Conservation (phyloP, 2,888 invertebrate species). For the Cyclophora albipunctata region DNA sequence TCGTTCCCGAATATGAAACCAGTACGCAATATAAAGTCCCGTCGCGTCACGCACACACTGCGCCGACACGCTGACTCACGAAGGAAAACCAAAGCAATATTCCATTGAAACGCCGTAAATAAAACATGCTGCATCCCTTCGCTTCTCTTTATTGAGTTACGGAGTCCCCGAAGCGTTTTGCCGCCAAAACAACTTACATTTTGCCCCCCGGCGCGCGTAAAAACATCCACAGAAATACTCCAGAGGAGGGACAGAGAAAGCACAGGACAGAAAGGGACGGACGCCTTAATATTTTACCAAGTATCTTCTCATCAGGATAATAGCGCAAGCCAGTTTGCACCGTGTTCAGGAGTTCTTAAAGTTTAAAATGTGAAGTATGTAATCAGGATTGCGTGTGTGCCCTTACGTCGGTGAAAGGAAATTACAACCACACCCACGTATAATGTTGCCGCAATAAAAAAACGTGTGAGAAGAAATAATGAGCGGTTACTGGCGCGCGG, state of each 20-base stretch:
- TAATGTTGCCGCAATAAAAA: conserved; percentile 74
- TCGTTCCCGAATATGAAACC: conserved; percentile 14
- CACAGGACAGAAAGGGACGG: conserved; percentile 61
- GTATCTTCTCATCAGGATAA: conserved; percentile 62
- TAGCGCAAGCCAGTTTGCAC: conserved; percentile 24
- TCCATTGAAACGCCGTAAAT: conserved; percentile 71
- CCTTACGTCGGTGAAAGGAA: conserved; percentile 76
- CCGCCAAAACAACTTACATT: conserved; percentile 75
- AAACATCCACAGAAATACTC: conserved; percentile 62
- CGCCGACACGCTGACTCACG: conserved; percentile 51
- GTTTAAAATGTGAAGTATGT: conserved; percentile 28
- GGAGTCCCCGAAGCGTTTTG: conserved; percentile 72
- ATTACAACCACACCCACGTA: conserved; percentile 77
- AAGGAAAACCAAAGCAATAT: conserved; percentile 59
- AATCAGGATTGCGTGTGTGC: conserved; percentile 67
- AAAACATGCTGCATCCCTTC: conserved; percentile 69
- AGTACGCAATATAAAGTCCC: conserved; percentile 27
- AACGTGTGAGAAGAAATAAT: conserved; percentile 75
- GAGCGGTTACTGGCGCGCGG: conserved; percentile 72
- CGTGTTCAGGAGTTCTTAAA: conserved; percentile 11
- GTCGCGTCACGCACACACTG: conserved; percentile 26
- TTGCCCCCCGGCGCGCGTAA: conserved; percentile 74
- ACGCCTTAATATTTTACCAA: conserved; percentile 70
- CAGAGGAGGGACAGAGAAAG: conserved; percentile 50
- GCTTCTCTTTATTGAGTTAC: conserved; percentile 72